Evolutionary conservation across 2,113 vertebrate genomes (phyloP), one percentile per base, ranked within the genome.

Genomic region (Redunca redunca): DNA sequence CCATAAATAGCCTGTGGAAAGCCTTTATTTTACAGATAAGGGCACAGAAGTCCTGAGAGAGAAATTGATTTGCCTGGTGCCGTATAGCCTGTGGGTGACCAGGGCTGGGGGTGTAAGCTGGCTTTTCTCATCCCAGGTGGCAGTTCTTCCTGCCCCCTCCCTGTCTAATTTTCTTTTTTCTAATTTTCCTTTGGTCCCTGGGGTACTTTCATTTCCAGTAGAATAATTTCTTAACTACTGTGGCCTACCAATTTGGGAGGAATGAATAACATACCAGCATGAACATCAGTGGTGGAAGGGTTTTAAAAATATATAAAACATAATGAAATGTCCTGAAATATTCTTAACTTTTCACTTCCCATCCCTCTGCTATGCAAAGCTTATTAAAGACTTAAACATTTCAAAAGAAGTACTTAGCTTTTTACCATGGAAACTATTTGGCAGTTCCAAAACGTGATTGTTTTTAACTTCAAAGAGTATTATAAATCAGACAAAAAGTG

Each of bases 381-480:
- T 91, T 96, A 64, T 90, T 86, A 62, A 83, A 91, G 67, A 87
- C 26, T 74, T 71, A 85, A 74, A 85, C 36, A 77, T 80, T 74
- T 90, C 7, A 30, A 90, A 84, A 96, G 80, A 90, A 30, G 57
- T 50, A 25, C 80, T 85, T 88, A 88, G 64, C 13, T 25, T 92
- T 92, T 96, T 67, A 80, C 89, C 77, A n/a, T 88, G 88, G 95
- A 91, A 97, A 94, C 84, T 52, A 62, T 71, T 74, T 78, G 84
- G 46, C 15, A 92, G 43, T 67, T 88, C 33, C 12, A 62, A 92
- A 94, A 85, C 40, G 23, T 67, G 58, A 1, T 36, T 46, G 26
- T 16, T 14, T 2, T 57, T 46, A 91, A 67, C 52, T 62, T 83
- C 28, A 84, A 91, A 97, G 53, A 95, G 33, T 88, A 95, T 64